Percentiles rank a stretch among this genome's conserved stretches.
phyloP scores from a whole-genome alignment of 2,888 invertebrate species.

The Cremastinae sp. region DNA sequence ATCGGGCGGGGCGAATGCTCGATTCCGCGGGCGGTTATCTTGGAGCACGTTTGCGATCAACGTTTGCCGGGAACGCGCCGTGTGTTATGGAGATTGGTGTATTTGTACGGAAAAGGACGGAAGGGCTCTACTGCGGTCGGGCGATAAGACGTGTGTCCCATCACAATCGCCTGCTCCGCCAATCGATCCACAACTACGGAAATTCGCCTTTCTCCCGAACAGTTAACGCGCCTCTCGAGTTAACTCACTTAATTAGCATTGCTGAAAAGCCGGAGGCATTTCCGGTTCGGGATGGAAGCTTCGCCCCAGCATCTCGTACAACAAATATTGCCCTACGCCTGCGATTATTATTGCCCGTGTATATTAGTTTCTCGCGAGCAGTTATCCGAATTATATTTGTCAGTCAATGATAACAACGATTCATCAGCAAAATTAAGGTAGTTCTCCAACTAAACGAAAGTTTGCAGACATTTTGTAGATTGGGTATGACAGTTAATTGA shows the following conservation, averaged over 20 bases:
- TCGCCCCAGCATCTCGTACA: not conserved
- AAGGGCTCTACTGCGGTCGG: constrained; percentile 5
- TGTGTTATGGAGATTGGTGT: not conserved
- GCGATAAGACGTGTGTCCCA: constrained; percentile 57
- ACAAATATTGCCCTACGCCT: no score
- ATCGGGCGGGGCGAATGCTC: constrained; percentile 34
- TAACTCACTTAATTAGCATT: constrained; percentile 51
- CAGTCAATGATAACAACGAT: no score
- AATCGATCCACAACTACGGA: constrained; percentile 38
- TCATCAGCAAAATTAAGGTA: no score
- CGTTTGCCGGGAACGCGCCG: constrained; percentile 1
- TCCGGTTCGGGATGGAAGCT: constrained; percentile 14
- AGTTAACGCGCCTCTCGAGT: constrained; percentile 40
- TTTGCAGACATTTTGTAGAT: no score
- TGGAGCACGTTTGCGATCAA: not conserved
- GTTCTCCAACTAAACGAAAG: no score
- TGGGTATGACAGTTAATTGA: no score
- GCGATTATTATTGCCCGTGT: no score
- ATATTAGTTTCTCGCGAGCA: no score
- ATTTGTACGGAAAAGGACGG: constrained; percentile 18
- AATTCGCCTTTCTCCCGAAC: not conserved
- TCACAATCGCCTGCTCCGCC: constrained; percentile 6
- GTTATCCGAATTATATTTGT: no score
- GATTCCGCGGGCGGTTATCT: constrained; percentile 36
- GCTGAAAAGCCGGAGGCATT: constrained; percentile 48